phyloP scores from a whole-genome alignment of 2,113 vertebrate species.

The Saimiri boliviensis region DNA sequence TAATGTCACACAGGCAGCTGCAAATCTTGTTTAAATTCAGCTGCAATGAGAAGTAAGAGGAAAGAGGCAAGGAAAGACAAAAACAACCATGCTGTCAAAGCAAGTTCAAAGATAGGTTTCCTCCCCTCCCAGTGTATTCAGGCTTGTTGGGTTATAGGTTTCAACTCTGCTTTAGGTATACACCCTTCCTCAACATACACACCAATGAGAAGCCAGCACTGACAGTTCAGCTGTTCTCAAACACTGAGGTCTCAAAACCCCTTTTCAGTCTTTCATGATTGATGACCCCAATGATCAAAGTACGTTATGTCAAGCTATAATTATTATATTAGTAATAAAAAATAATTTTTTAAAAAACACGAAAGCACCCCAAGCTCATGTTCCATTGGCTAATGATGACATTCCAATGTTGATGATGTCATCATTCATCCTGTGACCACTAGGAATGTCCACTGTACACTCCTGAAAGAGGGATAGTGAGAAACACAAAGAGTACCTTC shows the following conservation, averaged over 20 bases:
- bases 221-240: not conserved
- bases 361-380: accelerated
- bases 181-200: accelerated
- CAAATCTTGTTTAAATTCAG: not conserved
- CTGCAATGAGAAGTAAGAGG: accelerated
- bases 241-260: not conserved
- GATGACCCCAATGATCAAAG: not conserved
- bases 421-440: accelerated
- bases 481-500: accelerated
- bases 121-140: accelerated
- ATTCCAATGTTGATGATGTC: accelerated
- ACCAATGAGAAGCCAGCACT: not conserved
- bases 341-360: accelerated
- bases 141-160: accelerated
- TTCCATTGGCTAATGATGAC: accelerated
- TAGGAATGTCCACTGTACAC: accelerated
- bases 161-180: not conserved
- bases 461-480: accelerated
- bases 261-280: accelerated
- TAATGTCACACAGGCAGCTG: not conserved
- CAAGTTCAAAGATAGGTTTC: accelerated
- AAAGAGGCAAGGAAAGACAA: accelerated
- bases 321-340: accelerated
- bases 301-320: accelerated
- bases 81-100: accelerated